Evolutionary conservation across 1,140 invertebrate species (phyloP).

Genomic region (Harlomillsia oculata): DNA sequence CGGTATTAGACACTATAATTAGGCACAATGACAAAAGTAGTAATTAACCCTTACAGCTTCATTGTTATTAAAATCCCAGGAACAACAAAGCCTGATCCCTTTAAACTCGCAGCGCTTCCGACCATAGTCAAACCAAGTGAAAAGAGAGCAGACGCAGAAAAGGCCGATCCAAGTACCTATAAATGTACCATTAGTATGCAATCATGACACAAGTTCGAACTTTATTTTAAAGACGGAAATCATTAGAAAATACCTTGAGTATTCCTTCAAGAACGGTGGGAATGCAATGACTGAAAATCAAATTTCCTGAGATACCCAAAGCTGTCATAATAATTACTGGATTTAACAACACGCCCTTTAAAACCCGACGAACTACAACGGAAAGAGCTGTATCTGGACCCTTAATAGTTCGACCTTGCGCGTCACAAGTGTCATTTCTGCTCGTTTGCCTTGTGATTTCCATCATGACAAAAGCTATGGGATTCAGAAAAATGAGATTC

Average conservation of each 20-base stretch:
- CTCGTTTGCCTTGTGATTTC: slow-evolving; percentile 66
- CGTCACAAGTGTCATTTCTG: slow-evolving; percentile 8
- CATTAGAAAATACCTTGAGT: slow-evolving; percentile 49
- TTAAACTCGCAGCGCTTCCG: slow-evolving; percentile 69
- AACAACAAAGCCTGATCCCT: slow-evolving; percentile 63
- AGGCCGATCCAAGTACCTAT: slow-evolving; percentile 72
- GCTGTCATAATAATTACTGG: slow-evolving; percentile 87
- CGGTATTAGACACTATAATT: neutral
- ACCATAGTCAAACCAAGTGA: slow-evolving; percentile 83
- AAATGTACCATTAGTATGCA: slow-evolving; percentile 23
- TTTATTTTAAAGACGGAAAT: no score
- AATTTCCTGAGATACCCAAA: slow-evolving; percentile 77
- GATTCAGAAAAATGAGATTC: slow-evolving; percentile 84
- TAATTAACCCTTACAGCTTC: slow-evolving; percentile 64
- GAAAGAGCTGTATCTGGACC: neutral
- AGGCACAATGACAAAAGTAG: neutral
- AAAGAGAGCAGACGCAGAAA: slow-evolving; percentile 82
- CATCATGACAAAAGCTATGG: slow-evolving; percentile 79
- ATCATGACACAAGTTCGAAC: no score
- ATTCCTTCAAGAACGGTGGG: slow-evolving; percentile 64
- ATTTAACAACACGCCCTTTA: slow-evolving; percentile 69
- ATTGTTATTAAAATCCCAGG: slow-evolving; percentile 77
- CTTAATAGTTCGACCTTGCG: slow-evolving; percentile 3
- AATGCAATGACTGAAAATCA: slow-evolving; percentile 64
- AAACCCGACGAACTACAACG: slow-evolving; percentile 25